Conservation (phyloP, 2,888 invertebrate species). For the Catocala sponsa region DNA sequence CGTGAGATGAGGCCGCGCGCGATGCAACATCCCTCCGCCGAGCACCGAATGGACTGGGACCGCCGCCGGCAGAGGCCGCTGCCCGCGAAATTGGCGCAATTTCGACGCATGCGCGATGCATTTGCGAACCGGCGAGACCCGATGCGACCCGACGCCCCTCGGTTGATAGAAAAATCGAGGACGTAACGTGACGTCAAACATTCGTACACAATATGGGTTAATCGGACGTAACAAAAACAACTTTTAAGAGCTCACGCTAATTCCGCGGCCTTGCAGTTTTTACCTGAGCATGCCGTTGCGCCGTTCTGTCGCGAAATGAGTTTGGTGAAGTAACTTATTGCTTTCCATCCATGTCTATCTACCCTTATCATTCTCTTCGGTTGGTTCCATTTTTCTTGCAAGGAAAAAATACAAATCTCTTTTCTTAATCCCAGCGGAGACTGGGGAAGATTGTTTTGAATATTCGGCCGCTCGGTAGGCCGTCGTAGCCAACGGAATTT, state of each 20-base stretch:
- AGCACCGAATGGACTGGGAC: constrained; percentile 73
- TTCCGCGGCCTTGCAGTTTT: constrained; percentile 29
- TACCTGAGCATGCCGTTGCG: constrained; percentile 25
- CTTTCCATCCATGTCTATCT: constrained; percentile 39
- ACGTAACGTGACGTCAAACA: constrained; percentile 85
- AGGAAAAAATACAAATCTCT: constrained; percentile 66
- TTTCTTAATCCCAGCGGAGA: constrained; percentile 64
- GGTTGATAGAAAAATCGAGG: constrained; percentile 86
- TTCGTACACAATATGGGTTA: constrained; percentile 81
- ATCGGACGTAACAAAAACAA: constrained; percentile 81
- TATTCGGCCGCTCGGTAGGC: constrained; percentile 54
- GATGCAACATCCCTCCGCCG: constrained; percentile 79
- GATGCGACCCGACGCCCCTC: constrained; percentile 81
- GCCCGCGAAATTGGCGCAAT: constrained; percentile 85
- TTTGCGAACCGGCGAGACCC: constrained; percentile 78
- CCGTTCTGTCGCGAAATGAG: constrained; percentile 12
- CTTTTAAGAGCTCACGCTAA: constrained; percentile 57
- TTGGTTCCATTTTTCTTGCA: constrained; percentile 62
- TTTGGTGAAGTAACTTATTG: constrained; percentile 54
- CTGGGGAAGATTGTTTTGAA: constrained; percentile 69
- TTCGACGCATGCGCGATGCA: constrained; percentile 81
- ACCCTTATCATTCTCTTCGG: constrained; percentile 55
- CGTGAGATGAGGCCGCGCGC: constrained; percentile 67
- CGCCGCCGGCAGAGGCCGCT: constrained; percentile 82
- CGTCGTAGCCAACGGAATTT: constrained; percentile 52